phyloP scores from a whole-genome alignment of 2,113 vertebrate species.

The Paralichthys olivaceus region DNA sequence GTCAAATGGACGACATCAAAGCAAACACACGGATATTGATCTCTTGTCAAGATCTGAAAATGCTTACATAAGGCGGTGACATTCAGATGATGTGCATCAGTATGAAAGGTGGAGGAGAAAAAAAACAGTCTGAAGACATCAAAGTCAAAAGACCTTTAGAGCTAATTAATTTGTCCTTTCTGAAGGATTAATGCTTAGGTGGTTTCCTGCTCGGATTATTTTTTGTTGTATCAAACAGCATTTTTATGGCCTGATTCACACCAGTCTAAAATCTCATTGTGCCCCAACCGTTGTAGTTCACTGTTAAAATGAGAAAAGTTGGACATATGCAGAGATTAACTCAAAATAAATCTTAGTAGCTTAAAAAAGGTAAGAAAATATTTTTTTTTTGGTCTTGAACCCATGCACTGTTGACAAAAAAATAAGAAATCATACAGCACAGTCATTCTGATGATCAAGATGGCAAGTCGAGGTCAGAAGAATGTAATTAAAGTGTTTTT shows the following conservation, averaged over 20 bases:
- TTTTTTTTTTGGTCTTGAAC: too few species aligned
- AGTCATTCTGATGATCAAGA: constrained; percentile 4
- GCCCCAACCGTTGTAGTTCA: constrained; percentile 16
- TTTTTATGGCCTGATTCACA: background rate
- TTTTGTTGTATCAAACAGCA: constrained; percentile 41
- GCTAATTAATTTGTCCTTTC: constrained; percentile 81
- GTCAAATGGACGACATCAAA: constrained; percentile 65
- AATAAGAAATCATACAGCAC: background rate
- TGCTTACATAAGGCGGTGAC: constrained; percentile 59
- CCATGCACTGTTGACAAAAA: background rate
- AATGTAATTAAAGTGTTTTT: constrained; percentile 11
- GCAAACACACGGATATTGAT: constrained; percentile 62
- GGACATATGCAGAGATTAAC: background rate
- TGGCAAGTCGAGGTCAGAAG: background rate
- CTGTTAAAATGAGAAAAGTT: too few species aligned
- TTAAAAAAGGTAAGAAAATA: too few species aligned
- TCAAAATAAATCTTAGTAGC: background rate
- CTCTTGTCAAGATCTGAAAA: constrained; percentile 56
- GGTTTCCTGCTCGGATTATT: constrained; percentile 54
- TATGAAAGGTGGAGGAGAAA: constrained; percentile 40
- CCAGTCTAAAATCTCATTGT: background rate
- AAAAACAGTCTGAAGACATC: constrained; percentile 63
- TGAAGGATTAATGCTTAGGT: constrained; percentile 70
- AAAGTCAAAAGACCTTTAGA: constrained; percentile 79
- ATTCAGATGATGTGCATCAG: constrained; percentile 65